Evolutionary conservation across 2,797 vertebrate species (phyloP), one percentile per base, ranked within the genome.

Genomic region (Pipistrellus pipistrellus): DNA sequence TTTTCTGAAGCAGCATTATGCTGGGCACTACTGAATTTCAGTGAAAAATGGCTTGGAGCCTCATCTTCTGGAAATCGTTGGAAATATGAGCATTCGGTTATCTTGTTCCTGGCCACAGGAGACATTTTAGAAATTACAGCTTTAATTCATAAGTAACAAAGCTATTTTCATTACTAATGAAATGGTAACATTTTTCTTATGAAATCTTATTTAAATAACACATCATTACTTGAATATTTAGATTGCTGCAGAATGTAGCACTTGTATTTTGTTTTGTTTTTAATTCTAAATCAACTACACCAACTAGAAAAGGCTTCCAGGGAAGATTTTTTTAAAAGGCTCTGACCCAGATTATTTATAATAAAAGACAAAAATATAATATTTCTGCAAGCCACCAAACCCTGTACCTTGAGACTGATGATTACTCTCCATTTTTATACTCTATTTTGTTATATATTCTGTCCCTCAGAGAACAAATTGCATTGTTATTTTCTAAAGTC

Each of bases 1-100:
- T 93, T 94, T 96, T 80, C 71, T 71, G 32, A 92, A 53, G 14
- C 44, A 91, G 21, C 89, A 92, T 81, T 62, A 77, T 32, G 62
- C 12, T 57, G 17, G 57, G 30, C 17, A 77, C 53, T 82, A 71
- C 21, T 92, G 72, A 95, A 95, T 90, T 95, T 94, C 83, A 82
- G 25, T 91, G 77, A 91, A 9, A 44, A 92, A 89, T 93, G 69
- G 72, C 59, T 71, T 92, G 32, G 71, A 68, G 76, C 11, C 53
- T 93, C 76, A 68, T 77, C 82, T 93, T 94, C 85, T 85, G 21
- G 96, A 96, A 97, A 17, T 62, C 59, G 84, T 73, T 81, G 64
- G 55, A 95, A 96, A 88, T 82, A 92, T 1, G 4, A 51, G 59
- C 23, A 89, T 87, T 90, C 0, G 4, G 7, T 91, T 92, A 66